Conservation (phyloP, 2,888 invertebrate species). For the Ophioninae sp. region DNA sequence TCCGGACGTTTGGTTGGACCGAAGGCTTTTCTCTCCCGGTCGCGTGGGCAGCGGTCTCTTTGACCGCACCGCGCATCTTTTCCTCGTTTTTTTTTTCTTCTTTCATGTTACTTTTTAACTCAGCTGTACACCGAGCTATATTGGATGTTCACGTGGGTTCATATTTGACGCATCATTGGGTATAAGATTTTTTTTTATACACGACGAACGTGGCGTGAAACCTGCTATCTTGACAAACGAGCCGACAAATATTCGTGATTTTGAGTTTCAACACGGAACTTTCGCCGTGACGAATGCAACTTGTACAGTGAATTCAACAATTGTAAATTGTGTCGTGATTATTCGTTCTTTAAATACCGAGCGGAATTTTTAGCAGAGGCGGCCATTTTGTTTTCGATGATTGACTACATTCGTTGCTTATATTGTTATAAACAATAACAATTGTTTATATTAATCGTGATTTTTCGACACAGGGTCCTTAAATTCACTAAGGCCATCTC, state of each 20-base stretch:
- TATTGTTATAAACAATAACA: no score
- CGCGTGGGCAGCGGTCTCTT: conserved; percentile 62
- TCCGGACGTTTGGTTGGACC: conserved; percentile 48
- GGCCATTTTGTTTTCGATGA: no score
- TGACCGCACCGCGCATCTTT: conserved; percentile 42
- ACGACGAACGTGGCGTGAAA: conserved; percentile 33
- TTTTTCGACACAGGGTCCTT: no score
- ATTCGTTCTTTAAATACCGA: no score
- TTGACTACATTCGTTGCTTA: no score
- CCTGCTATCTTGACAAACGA: conserved; percentile 7
- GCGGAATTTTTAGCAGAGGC: no score
- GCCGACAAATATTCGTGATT: conserved; percentile 29
- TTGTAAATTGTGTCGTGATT: background rate
- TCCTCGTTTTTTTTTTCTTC: background rate
- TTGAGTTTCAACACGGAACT: background rate
- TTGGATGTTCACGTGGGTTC: conserved; percentile 22
- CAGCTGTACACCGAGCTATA: conserved; percentile 9
- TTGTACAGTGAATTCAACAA: background rate
- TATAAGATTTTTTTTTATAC: conserved; percentile 16
- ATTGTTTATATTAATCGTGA: no score
- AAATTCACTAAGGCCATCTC: no score
- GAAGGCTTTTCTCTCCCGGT: conserved; percentile 34
- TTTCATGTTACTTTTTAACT: conserved; percentile 1
- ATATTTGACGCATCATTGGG: conserved; percentile 26
- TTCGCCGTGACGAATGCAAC: background rate